phyloP scores from a whole-genome alignment of 1,140 invertebrate species.

The Drosophila ercepeae region DNA sequence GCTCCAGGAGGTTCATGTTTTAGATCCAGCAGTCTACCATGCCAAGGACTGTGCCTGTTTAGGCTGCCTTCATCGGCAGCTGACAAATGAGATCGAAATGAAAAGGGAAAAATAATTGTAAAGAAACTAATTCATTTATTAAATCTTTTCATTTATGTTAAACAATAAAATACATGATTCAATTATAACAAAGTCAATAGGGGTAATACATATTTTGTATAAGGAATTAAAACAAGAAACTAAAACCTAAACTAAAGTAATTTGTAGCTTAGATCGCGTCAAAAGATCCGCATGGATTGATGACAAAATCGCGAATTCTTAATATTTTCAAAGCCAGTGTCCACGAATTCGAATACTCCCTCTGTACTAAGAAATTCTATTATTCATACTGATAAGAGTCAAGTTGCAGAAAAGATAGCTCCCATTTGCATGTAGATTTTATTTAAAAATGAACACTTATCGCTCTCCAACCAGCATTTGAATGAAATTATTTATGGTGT shows the following conservation, averaged over 20 bases:
- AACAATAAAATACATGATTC: conserved; percentile 2
- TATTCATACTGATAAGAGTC: no score
- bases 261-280: conserved; percentile 30
- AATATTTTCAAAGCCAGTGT: no score
- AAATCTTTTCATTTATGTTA: not conserved
- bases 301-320: conserved; percentile 35
- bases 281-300: conserved; percentile 42
- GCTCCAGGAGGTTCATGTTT: conserved; percentile 49
- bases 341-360: no score
- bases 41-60: conserved; percentile 47
- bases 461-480: conserved; percentile 11
- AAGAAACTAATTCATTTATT: conserved; percentile 11
- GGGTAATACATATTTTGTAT: not conserved
- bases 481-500: conserved; percentile 11
- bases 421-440: conserved; percentile 7
- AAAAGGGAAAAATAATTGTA: conserved; percentile 13
- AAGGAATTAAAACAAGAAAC: not conserved
- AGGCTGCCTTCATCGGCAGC: conserved; percentile 51
- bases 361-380: no score
- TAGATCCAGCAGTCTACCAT: conserved; percentile 20
- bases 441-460: conserved; percentile 44
- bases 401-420: not conserved
- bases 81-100: conserved; percentile 37
- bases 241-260: not conserved
- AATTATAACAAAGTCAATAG: not conserved